Percentiles rank a stretch among this genome's conserved stretches.
Evolutionary conservation across 2,113 vertebrate species (phyloP).

Genomic region (Galemys pyrenaicus): DNA sequence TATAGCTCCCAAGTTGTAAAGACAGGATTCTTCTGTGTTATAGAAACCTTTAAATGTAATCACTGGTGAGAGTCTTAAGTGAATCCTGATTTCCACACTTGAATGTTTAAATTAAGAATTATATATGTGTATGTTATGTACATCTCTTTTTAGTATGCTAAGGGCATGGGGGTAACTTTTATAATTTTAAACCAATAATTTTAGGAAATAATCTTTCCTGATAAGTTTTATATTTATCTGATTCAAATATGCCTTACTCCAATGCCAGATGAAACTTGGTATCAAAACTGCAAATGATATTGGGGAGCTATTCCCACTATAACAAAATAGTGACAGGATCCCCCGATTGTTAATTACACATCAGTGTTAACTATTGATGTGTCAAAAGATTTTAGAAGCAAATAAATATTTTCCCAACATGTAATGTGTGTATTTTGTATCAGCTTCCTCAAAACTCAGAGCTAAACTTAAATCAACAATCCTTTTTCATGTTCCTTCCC

Average conservation of each 20-base stretch:
- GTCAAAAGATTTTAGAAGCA: constrained; percentile 18
- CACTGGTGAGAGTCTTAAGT: neutral
- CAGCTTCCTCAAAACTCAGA: constrained; percentile 34
- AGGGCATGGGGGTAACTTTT: neutral
- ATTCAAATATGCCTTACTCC: neutral
- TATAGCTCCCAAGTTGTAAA: neutral
- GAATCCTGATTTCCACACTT: neutral
- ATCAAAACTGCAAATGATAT: neutral
- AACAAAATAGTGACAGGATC: neutral
- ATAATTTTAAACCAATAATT: neutral
- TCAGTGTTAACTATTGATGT: neutral
- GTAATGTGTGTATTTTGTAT: neutral
- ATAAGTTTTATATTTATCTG: neutral
- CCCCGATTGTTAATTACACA: neutral
- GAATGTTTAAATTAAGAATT: constrained; percentile 49
- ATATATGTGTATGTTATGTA: neutral
- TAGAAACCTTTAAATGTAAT: neutral
- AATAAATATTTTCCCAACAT: neutral
- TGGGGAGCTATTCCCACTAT: neutral
- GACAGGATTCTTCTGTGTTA: neutral
- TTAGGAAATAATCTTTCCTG: neutral
- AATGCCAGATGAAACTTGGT: neutral
- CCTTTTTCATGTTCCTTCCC: neutral
- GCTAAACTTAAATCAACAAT: neutral
- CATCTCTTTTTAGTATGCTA: neutral